Evolutionary conservation across 2,113 vertebrate species (phyloP).

Genomic region (Carassius carassius): DNA sequence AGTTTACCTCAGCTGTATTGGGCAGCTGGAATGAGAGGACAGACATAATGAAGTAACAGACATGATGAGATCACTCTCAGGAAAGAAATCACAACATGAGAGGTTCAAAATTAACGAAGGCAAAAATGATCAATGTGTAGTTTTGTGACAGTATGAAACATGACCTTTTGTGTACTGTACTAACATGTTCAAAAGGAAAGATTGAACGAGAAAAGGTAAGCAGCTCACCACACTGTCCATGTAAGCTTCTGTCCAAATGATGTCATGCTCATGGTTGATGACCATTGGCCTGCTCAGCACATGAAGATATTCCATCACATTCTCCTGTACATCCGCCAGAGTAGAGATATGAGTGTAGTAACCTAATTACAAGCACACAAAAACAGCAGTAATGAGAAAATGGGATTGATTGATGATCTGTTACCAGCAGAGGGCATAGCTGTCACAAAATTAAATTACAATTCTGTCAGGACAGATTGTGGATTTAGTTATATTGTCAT

Average conservation of each 20-base stretch:
- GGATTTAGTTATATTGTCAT: not conserved
- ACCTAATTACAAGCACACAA: slow-evolving; percentile 71
- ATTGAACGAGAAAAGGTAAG: not conserved
- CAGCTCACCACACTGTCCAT: slow-evolving; percentile 92
- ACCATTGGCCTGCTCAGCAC: slow-evolving; percentile 97
- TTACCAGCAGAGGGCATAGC: slow-evolving; percentile 67
- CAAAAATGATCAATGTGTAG: not conserved
- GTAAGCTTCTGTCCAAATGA: slow-evolving; percentile 97
- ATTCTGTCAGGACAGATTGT: not conserved
- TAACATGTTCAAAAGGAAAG: not conserved
- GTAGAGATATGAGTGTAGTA: slow-evolving; percentile 97
- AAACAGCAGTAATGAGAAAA: slow-evolving; percentile 32
- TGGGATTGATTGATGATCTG: slow-evolving; percentile 50
- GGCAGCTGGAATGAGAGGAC: slow-evolving; percentile 73
- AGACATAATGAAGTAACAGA: slow-evolving; percentile 34
- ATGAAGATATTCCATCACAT: slow-evolving; percentile 96
- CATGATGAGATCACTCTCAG: not conserved
- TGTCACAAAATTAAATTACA: not conserved
- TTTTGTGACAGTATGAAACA: not conserved
- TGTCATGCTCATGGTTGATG: slow-evolving; percentile 94
- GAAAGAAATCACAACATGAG: slow-evolving; percentile 10
- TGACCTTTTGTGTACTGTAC: not conserved
- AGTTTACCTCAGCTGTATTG: slow-evolving; percentile 79
- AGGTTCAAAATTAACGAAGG: slow-evolving; percentile 27
- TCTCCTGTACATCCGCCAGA: slow-evolving; percentile 92